Conservation (phyloP, 2,888 invertebrate species). For the Miltochrista miniata region DNA sequence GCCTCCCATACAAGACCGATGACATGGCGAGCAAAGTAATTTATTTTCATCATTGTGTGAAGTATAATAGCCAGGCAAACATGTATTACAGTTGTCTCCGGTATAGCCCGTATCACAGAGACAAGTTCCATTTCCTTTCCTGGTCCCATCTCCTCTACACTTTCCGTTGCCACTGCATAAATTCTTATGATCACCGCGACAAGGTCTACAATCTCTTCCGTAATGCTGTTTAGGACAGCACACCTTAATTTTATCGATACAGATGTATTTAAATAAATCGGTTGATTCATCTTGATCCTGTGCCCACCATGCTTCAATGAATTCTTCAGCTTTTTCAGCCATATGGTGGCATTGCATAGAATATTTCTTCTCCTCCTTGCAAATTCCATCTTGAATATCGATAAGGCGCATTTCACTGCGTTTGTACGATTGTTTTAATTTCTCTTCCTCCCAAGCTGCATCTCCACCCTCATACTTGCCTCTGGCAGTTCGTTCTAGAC, state of each 20-base stretch:
- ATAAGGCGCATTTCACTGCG: constrained; percentile 94
- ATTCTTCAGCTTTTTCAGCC: constrained; percentile 91
- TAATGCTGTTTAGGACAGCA: constrained; percentile 95
- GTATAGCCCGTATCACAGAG: constrained; percentile 92
- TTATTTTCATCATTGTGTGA: constrained; percentile 89
- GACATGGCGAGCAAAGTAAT: constrained; percentile 90
- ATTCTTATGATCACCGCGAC: constrained; percentile 88
- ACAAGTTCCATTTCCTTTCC: constrained; percentile 97
- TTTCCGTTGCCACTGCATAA: constrained; percentile 93
- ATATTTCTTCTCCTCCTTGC: constrained; percentile 88
- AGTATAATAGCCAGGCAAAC: constrained; percentile 88
- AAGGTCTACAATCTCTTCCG: constrained; percentile 92
- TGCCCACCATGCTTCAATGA: constrained; percentile 95
- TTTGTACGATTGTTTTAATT: constrained; percentile 90
- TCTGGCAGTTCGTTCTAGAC: constrained; percentile 91
- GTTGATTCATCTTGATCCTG: constrained; percentile 70
- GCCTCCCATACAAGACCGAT: constrained; percentile 89
- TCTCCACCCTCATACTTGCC: constrained; percentile 97
- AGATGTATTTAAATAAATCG: constrained; percentile 86
- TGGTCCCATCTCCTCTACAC: constrained; percentile 92
- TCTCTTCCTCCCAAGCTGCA: constrained; percentile 96
- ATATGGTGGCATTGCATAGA: constrained; percentile 92
- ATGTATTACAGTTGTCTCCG: constrained; percentile 91
- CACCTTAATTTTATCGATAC: constrained; percentile 88
- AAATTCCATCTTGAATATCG: constrained; percentile 95